Evolutionary conservation across 2,888 invertebrate species (phyloP).

Genomic region (Drosophila cracens): DNA sequence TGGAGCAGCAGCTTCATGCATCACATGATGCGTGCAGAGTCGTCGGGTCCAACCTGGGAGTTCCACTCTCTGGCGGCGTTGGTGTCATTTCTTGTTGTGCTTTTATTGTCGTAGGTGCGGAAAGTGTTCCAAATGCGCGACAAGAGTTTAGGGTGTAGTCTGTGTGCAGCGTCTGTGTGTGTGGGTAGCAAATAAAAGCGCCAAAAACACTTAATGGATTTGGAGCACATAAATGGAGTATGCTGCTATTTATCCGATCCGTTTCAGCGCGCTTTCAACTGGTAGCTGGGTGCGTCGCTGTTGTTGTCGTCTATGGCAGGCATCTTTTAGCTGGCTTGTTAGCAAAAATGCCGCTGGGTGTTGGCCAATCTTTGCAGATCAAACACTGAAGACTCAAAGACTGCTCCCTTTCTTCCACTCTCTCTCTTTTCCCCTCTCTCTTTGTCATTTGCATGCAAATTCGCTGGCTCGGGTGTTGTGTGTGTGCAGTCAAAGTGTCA

Average conservation of each 20-base stretch:
- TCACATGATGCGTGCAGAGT: conserved; percentile 44
- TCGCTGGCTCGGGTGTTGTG: conserved; percentile 32
- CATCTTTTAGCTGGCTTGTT: conserved; percentile 66
- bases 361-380: conserved; percentile 80
- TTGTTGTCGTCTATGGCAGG: conserved; percentile 14
- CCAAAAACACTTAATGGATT: conserved; percentile 75
- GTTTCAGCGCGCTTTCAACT: conserved; percentile 47
- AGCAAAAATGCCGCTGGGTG: conserved; percentile 72
- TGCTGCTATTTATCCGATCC: conserved; percentile 31
- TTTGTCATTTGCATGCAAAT: conserved; percentile 77
- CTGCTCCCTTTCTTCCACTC: conserved; percentile 11
- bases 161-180: conserved; percentile 31
- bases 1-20: conserved; percentile 45
- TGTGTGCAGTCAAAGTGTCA: conserved; percentile 75
- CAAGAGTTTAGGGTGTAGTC: conserved; percentile 74
- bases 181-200: conserved; percentile 78
- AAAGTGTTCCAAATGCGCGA: conserved; percentile 72
- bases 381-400: conserved; percentile 57
- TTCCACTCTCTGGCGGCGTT: conserved; percentile 65
- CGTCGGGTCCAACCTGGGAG: conserved; percentile 61
- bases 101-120: conserved; percentile 71
- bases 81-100: conserved; percentile 52
- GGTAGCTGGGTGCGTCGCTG: conserved; percentile 72
- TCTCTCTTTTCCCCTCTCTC: conserved; percentile 6
- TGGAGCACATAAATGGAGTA: conserved; percentile 75